These are phyloP conservation scores for Cephus pulcher DNA, from an alignment of 2,888 invertebrate species.

Conservation along the genomic window DNA sequence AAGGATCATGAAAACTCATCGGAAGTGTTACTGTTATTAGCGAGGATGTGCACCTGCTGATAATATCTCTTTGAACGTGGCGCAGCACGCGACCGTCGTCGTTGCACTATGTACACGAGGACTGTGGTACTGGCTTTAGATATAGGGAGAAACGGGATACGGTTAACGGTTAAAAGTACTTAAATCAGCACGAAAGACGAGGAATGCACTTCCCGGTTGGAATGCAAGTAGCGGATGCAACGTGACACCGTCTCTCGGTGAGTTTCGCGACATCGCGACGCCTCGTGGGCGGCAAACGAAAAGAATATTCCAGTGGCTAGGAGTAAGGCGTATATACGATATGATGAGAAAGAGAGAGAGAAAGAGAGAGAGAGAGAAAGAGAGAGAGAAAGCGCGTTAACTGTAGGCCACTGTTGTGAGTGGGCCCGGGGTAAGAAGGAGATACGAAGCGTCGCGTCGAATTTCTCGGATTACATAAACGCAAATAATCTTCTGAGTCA, in stretches of 20 bases:
- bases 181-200: not conserved
- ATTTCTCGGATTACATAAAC: conserved; percentile 36
- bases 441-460: conserved; percentile 22
- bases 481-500: conserved; percentile 39
- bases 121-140: not conserved
- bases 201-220: not conserved
- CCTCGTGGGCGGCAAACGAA: not conserved
- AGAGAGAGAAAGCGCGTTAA: too few species aligned
- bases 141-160: not conserved
- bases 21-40: not conserved
- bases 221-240: not conserved
- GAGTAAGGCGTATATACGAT: not conserved
- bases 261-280: conserved; percentile 9
- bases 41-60: not conserved
- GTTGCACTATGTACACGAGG: not conserved
- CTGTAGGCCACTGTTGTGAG: not conserved
- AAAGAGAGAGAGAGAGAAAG: too few species aligned
- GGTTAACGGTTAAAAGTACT: not conserved
- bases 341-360: not conserved
- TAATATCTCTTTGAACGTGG: not conserved
- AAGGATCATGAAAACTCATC: not conserved
- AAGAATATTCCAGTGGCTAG: not conserved
- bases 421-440: not conserved
- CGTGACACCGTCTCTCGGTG: not conserved
- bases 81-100: not conserved